Evolutionary conservation across 2,113 vertebrate genomes (phyloP).

Genomic region (Cinclus cinclus): DNA sequence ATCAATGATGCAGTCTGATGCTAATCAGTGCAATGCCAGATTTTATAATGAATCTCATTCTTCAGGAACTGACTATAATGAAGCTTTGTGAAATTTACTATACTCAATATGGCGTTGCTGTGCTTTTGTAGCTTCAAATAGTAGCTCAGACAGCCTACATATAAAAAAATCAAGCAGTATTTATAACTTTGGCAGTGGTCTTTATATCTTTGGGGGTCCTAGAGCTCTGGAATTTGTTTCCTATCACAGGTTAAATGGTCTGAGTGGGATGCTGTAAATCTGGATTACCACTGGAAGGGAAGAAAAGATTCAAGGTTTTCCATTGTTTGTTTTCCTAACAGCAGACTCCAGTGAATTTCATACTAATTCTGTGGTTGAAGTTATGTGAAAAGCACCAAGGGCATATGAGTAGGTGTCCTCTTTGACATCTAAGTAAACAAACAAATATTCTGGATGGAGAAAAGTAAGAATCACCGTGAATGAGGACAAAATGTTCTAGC

Average conservation of each 20-base stretch:
- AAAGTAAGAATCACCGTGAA: conserved; percentile 20
- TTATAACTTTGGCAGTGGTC: conserved; percentile 16
- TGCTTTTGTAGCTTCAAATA: not conserved
- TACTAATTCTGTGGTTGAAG: not conserved
- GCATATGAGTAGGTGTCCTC: conserved; percentile 32
- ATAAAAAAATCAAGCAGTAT: not conserved
- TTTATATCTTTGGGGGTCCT: not conserved
- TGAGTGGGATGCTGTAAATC: not conserved
- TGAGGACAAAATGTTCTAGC: not conserved
- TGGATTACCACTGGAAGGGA: not conserved
- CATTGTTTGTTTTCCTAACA: not conserved
- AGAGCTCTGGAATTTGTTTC: conserved; percentile 33
- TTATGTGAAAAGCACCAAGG: not conserved
- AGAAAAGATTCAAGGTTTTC: conserved; percentile 21
- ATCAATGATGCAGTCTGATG: not conserved
- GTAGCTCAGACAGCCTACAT: not conserved
- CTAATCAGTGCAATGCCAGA: not conserved
- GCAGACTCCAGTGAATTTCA: not conserved
- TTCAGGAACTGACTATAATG: not conserved
- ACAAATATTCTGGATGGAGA: not conserved
- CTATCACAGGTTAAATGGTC: not conserved
- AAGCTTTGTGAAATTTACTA: not conserved
- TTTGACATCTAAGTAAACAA: conserved; percentile 51
- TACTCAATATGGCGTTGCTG: not conserved
- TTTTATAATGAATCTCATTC: not conserved